phyloP scores from a whole-genome alignment of 1,140 invertebrate species.

The Prorops nasuta region DNA sequence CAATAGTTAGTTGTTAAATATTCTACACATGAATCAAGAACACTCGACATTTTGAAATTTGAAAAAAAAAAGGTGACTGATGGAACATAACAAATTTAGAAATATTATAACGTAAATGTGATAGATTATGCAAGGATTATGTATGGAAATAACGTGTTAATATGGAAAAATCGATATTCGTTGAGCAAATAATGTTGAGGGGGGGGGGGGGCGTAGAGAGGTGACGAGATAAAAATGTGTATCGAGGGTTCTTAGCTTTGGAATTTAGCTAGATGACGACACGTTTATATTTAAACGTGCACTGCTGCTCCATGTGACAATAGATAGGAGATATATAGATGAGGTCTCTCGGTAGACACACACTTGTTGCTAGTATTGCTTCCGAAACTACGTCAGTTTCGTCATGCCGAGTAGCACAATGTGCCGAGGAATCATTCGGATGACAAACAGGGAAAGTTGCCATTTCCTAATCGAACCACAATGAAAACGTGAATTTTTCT shows the following conservation, averaged over 20 bases:
- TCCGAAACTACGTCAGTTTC: neutral
- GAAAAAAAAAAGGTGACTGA: neutral
- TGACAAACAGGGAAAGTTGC: neutral
- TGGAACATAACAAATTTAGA: neutral
- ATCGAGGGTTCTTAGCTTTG: neutral
- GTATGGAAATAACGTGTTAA: neutral
- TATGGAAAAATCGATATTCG: neutral
- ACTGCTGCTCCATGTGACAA: neutral
- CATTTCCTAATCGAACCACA: neutral
- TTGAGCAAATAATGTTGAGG: neutral
- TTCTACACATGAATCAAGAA: neutral
- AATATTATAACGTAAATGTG: neutral
- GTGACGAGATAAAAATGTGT: neutral
- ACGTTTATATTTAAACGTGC: slow-evolving; percentile 22
- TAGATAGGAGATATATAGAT: too few relatives aligned
- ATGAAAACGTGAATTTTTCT: slow-evolving; percentile 12
- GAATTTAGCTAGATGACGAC: slow-evolving; percentile 19
- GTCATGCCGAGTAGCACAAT: neutral
- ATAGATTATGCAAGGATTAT: neutral
- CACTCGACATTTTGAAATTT: neutral
- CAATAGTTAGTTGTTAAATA: neutral
- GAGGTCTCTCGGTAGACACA: too few relatives aligned
- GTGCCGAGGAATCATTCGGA: neutral
- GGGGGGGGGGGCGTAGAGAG: neutral
- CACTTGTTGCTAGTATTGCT: too few relatives aligned